Base-by-base conservation (phyloP, 2,888 invertebrate genomes). In the Lasioglossum zephyrum region DNA sequence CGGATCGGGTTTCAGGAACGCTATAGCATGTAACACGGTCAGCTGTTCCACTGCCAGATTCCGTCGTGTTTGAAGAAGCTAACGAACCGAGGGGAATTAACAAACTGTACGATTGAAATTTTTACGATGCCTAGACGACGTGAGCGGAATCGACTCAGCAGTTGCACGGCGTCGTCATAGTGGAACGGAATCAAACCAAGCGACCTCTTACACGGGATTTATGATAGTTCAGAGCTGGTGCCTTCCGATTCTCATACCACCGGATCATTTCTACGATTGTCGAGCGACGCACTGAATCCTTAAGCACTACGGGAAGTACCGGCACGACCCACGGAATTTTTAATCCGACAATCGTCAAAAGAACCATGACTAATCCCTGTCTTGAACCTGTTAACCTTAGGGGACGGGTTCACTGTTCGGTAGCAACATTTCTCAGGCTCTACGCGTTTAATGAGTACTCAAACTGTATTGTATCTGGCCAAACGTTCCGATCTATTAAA, bases 161-260 rank as follows among this genome's bases (percentile, higher is more conserved):
- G 31, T 41, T 36, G 49, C 31, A 41, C 2, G 47, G 16, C 44
- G 31, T 36, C 22, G 47, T 39, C 22, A 13, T 16, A 26, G 49
- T 26, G 53, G 47, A 66, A 44, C 22, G 36, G 53, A 69, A 57
- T 69, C 70, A 39, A 39, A 0, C 47, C 69, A n/a, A 44, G 70
- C 47, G 79, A 57, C 73, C 84, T 84, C 79, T 73, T 53, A 6
- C 31, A 6, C 44, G 18, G 57, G 76, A 79, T 84, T 85, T 79
- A 79, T 41, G 39, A 76, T 73, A 53, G 41, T 49, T 74, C 82
- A 26, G 22, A n/a, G 16, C 41, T 57, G 41, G 49, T 85, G 63
- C 6, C 76, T 85, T 85, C 75, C 53, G 70, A 74, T 72, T 13
- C 63, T 63, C 18, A 2, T 31, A 18, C 31, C 60, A 6, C 26